phyloP scores from a whole-genome alignment of 2,888 invertebrate genomes.

The Coelinius sp. region DNA sequence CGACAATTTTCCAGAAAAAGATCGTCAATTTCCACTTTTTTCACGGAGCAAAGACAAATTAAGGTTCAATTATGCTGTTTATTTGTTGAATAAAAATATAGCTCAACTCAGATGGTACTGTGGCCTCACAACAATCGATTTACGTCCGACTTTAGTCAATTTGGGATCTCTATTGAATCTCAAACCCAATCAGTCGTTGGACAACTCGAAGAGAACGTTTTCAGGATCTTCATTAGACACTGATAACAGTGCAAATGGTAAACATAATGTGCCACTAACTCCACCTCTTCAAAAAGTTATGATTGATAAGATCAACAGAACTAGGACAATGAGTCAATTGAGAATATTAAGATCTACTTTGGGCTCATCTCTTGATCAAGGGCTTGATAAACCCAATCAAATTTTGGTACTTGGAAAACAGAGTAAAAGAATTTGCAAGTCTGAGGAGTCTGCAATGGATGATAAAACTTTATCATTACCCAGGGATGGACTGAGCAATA shows the following conservation, averaged over 20 bases:
- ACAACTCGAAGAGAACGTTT: conserved; percentile 67
- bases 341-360: conserved; percentile 61
- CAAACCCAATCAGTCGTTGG: conserved; percentile 66
- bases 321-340: conserved; percentile 46
- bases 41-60: conserved; percentile 84
- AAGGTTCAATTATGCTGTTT: conserved; percentile 91
- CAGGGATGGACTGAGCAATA: conserved; percentile 55
- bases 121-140: conserved; percentile 81
- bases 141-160: conserved; percentile 84
- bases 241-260: conserved; percentile 59
- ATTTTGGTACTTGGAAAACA: conserved; percentile 55
- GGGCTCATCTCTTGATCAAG: conserved; percentile 68
- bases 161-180: conserved; percentile 75
- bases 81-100: conserved; percentile 93
- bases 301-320: conserved; percentile 57
- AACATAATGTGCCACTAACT: conserved; percentile 57
- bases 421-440: conserved; percentile 67
- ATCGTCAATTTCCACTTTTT: conserved; percentile 85
- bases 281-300: conserved; percentile 63
- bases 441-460: conserved; percentile 67
- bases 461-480: conserved; percentile 58
- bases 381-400: conserved; percentile 62
- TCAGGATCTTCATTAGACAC: conserved; percentile 68
- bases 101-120: conserved; percentile 89
- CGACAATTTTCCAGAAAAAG: conserved; percentile 77